Evolutionary conservation across 2,888 invertebrate species (phyloP), one percentile per base, ranked within the genome.

Genomic region (Drosophila sordidula): DNA sequence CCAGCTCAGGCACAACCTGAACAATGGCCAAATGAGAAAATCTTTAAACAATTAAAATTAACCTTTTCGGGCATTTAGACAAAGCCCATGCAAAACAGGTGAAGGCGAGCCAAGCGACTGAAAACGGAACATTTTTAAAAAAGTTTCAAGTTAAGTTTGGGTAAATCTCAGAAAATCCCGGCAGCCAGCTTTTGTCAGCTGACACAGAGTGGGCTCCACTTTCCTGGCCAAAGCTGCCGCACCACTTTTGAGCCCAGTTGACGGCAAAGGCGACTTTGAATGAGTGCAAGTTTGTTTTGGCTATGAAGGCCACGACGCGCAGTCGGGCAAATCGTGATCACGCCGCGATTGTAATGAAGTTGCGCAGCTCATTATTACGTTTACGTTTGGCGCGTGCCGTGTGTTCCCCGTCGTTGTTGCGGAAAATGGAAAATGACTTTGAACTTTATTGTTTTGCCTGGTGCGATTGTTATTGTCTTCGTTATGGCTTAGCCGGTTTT

Each of bases 21-120:
- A 89, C 89, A 82, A 87, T 87, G 77, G 71, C 36, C 51, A 59
- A 58, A 52, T 32, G 18, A 39, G 54, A 39, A 56, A 56, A 56
- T 57, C 63, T 50, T 67, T 45, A 70, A 75, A 83, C 87, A 89
- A 85, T 85, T 85, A 89, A 89, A 89, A 87, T 70, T 82, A 86
- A 85, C 89, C 85, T 85, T 77, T 89, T 80, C 52, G 42, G 58
- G 39, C 39, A 58, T 56, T 55, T 44, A 52, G 54, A 52, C 62
- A 52, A 47, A 41, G 51, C 44, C 8, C 32, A 55, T 58, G 54
- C 52, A 65, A 39, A 63, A 39, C 42, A 75, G 52, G 51, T 65
- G 59, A 56, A 75, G 63, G 84, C 50, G 49, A 45, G 16, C 16
- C 9, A 22, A 42, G 54, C 34, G n/a, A n/a, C 64, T 54, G 61